Base-by-base conservation (phyloP, 2,888 invertebrate genomes). In the Dorcus hopei region DNA sequence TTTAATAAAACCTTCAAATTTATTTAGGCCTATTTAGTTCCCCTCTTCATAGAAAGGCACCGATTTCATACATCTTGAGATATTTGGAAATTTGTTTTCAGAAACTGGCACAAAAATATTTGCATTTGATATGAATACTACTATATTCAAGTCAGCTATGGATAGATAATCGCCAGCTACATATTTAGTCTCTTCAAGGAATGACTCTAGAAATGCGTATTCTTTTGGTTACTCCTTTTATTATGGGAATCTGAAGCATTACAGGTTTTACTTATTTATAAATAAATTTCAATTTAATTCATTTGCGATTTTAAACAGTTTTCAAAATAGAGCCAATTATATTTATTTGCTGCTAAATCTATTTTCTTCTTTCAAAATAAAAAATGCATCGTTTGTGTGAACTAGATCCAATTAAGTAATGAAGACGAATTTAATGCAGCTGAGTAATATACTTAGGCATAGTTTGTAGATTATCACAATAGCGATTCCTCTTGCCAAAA, bases 111-210 rank as follows among this genome's bases (percentile, higher is more conserved):
- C 14, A 14, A 14, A 14, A 52, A 57, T 19, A 19, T 19, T 19
- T 19, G 1, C 19, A 19, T 0, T 68, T 1, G 75, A 68, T 2
- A 77, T 63, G 0, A 73, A 71, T 9, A 80, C 70, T 8, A 78
- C 75, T 19, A 80, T 72, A 9, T 79, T 76, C 43, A 83, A 71
- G 66, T 85, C 85, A 9, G 84, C 84, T 50, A 85, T 74, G 6
- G 84, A 83, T 49, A 82, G 67, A 11, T 75, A 68, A 50, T 82
- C 77, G 1, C 80, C 81, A 16, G 83, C 82, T 49, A 83, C 72
- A 73, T 80, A 86, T 41, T 80, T 75, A 1, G 77, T 75, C 2
- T 73, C 76, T 5, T 72, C 72, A 0, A 85, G 75, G 61, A 81
- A 82, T 3, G 67, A 69, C 63, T 85, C 83, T 38, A 83, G 52